Evolutionary conservation across 2,113 vertebrate species (phyloP), one percentile per base, ranked within the genome.

Genomic region (Acrocephalus kingi): DNA sequence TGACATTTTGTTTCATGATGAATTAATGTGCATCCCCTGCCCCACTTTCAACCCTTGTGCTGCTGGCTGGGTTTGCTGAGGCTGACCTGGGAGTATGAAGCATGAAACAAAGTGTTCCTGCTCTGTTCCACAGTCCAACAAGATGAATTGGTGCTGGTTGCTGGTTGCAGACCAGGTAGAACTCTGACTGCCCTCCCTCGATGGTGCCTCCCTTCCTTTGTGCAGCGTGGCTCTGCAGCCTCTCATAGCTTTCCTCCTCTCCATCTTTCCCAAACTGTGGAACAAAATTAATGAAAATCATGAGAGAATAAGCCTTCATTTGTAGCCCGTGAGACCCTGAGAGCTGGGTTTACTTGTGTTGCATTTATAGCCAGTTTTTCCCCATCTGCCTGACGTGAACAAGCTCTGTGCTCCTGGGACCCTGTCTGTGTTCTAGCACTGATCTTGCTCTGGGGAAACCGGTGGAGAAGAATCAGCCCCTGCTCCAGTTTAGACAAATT

Each of bases 11-110:
- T 62, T 93, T 75, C 15, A 31, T 25, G 18, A 12, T 3, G 8
- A 66, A 69, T 71, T 48, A 61, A 37, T 20, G 9, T 52, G 4
- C 16, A 17, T 45, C 5, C 9, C 5, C 3, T 1, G 0, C 1
- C 3, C 6, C 24, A 3, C 2, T 19, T 76, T 87, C 54, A 86
- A 41, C 18, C 24, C 58, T 31, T 22, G 16, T 43, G 45, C 37
- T 85, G 35, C 54, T 76, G 33, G 3, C 23, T 85, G 49, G 12
- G 7, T 85, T 64, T 66, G 41, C 68, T 58, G 43, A 39, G 33
- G 39, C 43, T 75, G 33, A 28, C 13, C 14, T 43, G 55, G n/a
- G 37, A 63, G 15, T 17, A 13, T 7, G 45, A 39, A 73, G 10
- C 7, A 12, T 13, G 6, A 81, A 28, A 15, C 15, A n/a, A 82